A percentile compares a stretch with the other conserved stretches of the same genome.
These are phyloP conservation scores for Drosophila jambulina DNA, from an alignment of 1,140 invertebrate genomes.

Conservation along the genomic window DNA sequence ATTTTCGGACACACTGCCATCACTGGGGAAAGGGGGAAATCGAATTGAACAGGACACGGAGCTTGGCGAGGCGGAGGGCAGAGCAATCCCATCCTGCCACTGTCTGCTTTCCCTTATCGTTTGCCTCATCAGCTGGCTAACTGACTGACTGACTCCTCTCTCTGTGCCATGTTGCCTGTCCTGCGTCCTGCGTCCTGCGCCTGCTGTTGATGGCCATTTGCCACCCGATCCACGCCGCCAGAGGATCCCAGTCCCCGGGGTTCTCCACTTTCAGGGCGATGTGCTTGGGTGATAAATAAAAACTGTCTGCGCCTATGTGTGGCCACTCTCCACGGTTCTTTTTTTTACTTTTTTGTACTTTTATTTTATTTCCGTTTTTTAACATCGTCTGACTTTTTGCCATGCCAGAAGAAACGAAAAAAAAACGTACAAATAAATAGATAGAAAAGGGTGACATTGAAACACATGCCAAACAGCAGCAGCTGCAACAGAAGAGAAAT, in stretches of 20 bases:
- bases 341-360: neutral
- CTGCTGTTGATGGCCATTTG: conserved; percentile 52
- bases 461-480: conserved; percentile 61
- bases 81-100: conserved; percentile 20
- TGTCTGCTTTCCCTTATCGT: conserved; percentile 56
- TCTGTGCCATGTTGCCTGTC: too few species aligned
- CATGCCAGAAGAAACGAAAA: conserved; percentile 52
- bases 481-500: conserved; percentile 29
- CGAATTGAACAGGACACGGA: conserved; percentile 16
- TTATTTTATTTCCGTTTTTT: conserved; percentile 19
- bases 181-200: conserved; percentile 2
- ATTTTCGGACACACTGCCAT: conserved; percentile 30
- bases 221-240: conserved; percentile 16
- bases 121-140: conserved; percentile 41
- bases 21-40: neutral
- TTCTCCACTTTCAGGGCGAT: conserved; percentile 20
- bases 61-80: neutral
- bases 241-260: neutral
- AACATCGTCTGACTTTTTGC: conserved; percentile 62
- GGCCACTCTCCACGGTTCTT: conserved; percentile 15
- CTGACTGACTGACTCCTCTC: conserved; percentile 27
- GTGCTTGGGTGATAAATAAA: conserved; percentile 74
- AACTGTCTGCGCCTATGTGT: conserved; percentile 81
- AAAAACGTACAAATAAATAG: conserved; percentile 16
- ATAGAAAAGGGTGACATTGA: conserved; percentile 46